Base-by-base conservation (phyloP, 2,888 invertebrate species). In the Drosophila anomalipes region DNA sequence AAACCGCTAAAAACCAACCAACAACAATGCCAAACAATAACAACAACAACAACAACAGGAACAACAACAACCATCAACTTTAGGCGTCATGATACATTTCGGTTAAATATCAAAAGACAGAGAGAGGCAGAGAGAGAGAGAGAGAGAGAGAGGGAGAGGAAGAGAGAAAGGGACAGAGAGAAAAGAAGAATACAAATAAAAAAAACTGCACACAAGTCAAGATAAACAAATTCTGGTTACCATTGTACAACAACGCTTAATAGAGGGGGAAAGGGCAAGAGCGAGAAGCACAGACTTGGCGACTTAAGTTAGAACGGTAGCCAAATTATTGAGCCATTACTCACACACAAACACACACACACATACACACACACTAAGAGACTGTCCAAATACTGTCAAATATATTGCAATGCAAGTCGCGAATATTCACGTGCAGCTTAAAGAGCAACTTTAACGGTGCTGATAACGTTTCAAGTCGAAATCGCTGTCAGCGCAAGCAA, bases 181-280 rank as follows among this genome's bases (percentile, higher is more conserved):
- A 37, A 28, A 37, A 56, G 10, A 26, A 74, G 56, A 68, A 35
- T 35, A 35, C 16, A 79, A 74, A 69, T 76, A 69, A 81, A 86
- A 86, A 71, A 66, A 75, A 84, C 74, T 70, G 72, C 64, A 83
- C 77, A 86, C 82, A 73, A 89, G 77, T 87, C 63, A 82, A 86
- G 86, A 86, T 86, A 86, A 90, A 86, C 86, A 86, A 82, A 82
- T 90, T 86, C 81, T 87, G 78, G 86, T 85, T 90, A 81, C 83
- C 80, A 85, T 89, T 89, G 86, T 79, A 71, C 39, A 81, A 79
- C 83, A 81, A 54, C 79, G 76, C 64, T 79, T 67, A 76, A 79
- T 69, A 63, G 56, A 37, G 47, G 75, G 63, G 59, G 53, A 19
- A 14, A 30, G 30, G 44, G 19, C 52, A 28, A 28, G n/a, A 33